Evolutionary conservation across 2,797 vertebrate genomes (phyloP).

Genomic region (Eulemur coronatus): DNA sequence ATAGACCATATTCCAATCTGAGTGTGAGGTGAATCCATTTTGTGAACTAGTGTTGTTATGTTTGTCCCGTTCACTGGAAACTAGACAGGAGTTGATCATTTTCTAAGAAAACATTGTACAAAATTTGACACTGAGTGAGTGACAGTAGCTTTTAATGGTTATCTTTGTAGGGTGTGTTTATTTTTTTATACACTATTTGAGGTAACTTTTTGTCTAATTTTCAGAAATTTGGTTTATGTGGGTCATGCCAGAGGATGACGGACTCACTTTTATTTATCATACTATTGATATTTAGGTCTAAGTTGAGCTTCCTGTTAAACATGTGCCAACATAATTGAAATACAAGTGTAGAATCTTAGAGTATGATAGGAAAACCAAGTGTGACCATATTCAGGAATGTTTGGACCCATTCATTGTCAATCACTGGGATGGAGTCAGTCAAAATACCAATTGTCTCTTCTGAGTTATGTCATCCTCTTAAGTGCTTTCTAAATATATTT

Average conservation of each 20-base stretch:
- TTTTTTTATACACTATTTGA: not conserved
- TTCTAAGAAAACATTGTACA: not conserved
- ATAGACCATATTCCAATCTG: not conserved
- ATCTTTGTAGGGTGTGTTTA: not conserved
- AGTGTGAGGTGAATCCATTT: not conserved
- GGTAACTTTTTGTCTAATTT: constrained; percentile 9
- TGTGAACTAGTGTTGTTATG: not conserved
- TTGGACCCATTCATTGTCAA: not conserved
- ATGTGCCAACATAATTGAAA: not conserved
- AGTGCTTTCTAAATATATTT: not conserved
- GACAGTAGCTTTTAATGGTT: constrained; percentile 29
- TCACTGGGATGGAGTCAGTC: not conserved
- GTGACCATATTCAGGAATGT: not conserved
- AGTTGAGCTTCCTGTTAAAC: constrained; percentile 37
- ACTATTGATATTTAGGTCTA: constrained; percentile 1
- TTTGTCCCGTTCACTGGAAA: not conserved
- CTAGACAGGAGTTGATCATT: not conserved
- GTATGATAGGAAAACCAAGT: not conserved
- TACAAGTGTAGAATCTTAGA: not conserved
- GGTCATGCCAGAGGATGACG: constrained; percentile 5
- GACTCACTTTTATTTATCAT: constrained; percentile 10
- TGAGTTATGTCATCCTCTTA: not conserved
- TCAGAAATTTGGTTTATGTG: constrained; percentile 33
- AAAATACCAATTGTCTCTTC: not conserved
- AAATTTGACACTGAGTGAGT: not conserved